Conservation (phyloP, 2,797 vertebrate genomes). For the Lagorchestes hirsutus region DNA sequence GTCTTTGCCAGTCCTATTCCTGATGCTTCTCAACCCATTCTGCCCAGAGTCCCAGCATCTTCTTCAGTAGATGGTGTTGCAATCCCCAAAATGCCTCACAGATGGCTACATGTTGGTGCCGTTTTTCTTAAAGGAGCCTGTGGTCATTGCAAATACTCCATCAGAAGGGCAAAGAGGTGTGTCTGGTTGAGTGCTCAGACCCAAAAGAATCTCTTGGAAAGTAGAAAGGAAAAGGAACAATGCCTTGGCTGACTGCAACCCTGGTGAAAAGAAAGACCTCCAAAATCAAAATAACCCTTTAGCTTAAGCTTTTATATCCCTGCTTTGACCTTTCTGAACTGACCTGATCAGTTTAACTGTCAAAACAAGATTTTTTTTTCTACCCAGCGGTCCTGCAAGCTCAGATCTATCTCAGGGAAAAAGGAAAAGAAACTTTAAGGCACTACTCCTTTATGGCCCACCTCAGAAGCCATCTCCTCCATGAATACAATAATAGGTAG, state of each 20-base stretch:
- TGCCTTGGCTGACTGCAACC: neutral
- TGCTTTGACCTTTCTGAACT: slow-evolving; percentile 21
- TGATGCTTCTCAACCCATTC: neutral
- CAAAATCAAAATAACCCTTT: neutral
- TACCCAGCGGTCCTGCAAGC: neutral
- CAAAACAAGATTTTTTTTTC: slow-evolving; percentile 26
- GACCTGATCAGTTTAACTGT: slow-evolving; percentile 25
- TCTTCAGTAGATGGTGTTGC: neutral
- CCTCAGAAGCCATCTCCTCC: neutral
- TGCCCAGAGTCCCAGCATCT: neutral
- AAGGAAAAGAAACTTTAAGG: neutral
- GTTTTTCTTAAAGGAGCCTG: neutral
- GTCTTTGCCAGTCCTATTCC: neutral
- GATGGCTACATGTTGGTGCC: neutral
- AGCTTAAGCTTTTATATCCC: neutral
- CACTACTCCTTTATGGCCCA: neutral
- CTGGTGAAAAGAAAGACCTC: neutral
- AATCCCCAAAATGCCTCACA: neutral
- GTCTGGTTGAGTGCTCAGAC: neutral
- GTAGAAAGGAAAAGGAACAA: neutral
- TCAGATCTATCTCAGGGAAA: slow-evolving; percentile 30
- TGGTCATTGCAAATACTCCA: neutral
- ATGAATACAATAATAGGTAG: neutral
- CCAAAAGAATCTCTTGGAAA: neutral
- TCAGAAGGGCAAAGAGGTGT: neutral